These are phyloP conservation scores for Nestor notabilis DNA, from an alignment of 2,113 vertebrate species.

Conservation along the genomic window DNA sequence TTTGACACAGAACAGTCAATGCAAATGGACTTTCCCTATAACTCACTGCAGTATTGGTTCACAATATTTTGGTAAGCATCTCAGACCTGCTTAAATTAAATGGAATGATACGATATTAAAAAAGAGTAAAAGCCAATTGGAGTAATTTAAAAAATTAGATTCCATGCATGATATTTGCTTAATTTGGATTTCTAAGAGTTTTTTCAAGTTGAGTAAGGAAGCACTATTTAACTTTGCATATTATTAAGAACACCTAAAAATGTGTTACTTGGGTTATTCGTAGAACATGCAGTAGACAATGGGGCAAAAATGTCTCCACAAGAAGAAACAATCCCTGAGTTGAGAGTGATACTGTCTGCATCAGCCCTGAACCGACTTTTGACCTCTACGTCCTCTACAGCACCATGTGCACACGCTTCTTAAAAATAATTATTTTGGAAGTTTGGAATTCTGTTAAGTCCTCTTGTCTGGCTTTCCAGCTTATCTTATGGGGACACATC, in stretches of 20 bases:
- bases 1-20: not conserved
- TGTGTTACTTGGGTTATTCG: not conserved
- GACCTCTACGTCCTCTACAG: not conserved
- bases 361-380: not conserved
- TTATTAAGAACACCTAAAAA: not conserved
- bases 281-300: not conserved
- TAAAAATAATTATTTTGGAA: not conserved
- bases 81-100: not conserved
- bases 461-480: not conserved
- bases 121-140: not conserved
- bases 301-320: not conserved
- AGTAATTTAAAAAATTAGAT: not conserved
- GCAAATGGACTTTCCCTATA: not conserved
- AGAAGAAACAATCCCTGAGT: not conserved
- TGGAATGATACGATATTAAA: not conserved
- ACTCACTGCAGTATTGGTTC: not conserved
- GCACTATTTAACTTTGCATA: not conserved
- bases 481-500: not conserved
- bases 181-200: not conserved
- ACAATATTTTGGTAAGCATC: not conserved
- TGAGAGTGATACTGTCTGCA: not conserved
- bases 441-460: not conserved
- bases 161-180: not conserved
- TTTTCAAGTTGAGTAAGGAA: not conserved
- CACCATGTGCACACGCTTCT: not conserved